These are phyloP conservation scores for Drosophila paulistorum DNA, from an alignment of 1,140 invertebrate species.

Conservation along the genomic window DNA sequence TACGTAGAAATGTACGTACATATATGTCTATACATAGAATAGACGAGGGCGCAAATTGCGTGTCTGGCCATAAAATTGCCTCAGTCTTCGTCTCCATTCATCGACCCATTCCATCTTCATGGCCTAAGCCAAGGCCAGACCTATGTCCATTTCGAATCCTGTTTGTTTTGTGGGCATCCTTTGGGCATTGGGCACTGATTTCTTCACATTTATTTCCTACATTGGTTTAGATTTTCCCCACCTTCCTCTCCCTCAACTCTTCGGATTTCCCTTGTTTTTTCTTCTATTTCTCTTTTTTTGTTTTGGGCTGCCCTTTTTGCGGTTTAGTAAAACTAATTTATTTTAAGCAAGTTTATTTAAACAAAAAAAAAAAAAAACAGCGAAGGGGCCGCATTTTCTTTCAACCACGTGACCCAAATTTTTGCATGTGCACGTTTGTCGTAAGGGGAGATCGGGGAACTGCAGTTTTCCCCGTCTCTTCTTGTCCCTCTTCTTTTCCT, in stretches of 20 bases:
- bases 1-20: background rate
- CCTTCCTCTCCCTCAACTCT: background rate
- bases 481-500: constrained; percentile 8
- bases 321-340: constrained; percentile 76
- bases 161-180: constrained; percentile 63
- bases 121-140: constrained; percentile 52
- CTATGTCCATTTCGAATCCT: constrained; percentile 57
- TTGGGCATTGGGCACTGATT: constrained; percentile 75
- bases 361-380: constrained; percentile 28
- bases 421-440: constrained; percentile 37
- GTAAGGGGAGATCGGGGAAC: constrained; percentile 14
- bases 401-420: constrained; percentile 74
- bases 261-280: background rate
- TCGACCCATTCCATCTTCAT: background rate
- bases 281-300: constrained; percentile 8
- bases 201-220: constrained; percentile 72
- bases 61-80: constrained; percentile 76
- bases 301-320: constrained; percentile 42
- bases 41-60: constrained; percentile 66
- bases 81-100: constrained; percentile 20
- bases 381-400: constrained; percentile 29
- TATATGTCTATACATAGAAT: constrained; percentile 14
- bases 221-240: constrained; percentile 56
- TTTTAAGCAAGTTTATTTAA: constrained; percentile 67
- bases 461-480: constrained; percentile 35